These are phyloP conservation scores for Turritopsis rubra DNA, from an alignment of 30 jellyfish, hydroid and myxozoan species.

Conservation along the genomic window DNA sequence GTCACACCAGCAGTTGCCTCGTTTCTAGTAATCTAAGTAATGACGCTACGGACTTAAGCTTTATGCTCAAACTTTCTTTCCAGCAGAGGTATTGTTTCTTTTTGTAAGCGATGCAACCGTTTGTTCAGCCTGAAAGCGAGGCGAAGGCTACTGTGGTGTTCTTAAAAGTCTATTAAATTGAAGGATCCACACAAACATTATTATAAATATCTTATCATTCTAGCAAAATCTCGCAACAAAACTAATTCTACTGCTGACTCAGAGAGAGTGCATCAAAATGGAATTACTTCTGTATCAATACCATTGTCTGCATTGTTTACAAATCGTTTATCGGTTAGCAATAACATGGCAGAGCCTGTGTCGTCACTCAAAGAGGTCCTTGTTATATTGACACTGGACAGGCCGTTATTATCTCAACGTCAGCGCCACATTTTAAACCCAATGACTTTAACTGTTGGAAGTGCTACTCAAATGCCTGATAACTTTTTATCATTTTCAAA, in stretches of 20 bases:
- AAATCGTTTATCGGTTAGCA: slow-evolving; percentile 37
- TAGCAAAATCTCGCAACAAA: neutral
- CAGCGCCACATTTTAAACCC: slow-evolving; percentile 78
- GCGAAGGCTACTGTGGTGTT: too few relatives aligned
- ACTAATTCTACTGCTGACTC: neutral
- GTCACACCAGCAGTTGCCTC: too few relatives aligned
- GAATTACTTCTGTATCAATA: slow-evolving; percentile 57
- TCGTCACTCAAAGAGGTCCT: slow-evolving; percentile 61
- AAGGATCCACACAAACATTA: too few relatives aligned
- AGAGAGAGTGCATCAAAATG: slow-evolving; percentile 13
- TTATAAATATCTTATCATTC: neutral
- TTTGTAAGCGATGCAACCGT: too few relatives aligned
- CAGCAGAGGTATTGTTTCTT: too few relatives aligned
- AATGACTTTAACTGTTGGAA: slow-evolving; percentile 40
- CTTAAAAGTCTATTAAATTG: too few relatives aligned
- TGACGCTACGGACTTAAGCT: too few relatives aligned
- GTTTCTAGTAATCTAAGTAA: too few relatives aligned
- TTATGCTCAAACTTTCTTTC: too few relatives aligned
- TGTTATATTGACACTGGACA: slow-evolving; percentile 50
- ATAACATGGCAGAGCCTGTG: slow-evolving; percentile 30
- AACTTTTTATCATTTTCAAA: slow-evolving; percentile 40
- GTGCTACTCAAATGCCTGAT: slow-evolving; percentile 72
- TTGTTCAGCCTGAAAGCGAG: too few relatives aligned
- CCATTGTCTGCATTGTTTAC: slow-evolving; percentile 74
- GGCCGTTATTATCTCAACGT: slow-evolving; percentile 74